Conservation (phyloP, 2,113 vertebrate genomes). For the Zosterops pallidus region DNA sequence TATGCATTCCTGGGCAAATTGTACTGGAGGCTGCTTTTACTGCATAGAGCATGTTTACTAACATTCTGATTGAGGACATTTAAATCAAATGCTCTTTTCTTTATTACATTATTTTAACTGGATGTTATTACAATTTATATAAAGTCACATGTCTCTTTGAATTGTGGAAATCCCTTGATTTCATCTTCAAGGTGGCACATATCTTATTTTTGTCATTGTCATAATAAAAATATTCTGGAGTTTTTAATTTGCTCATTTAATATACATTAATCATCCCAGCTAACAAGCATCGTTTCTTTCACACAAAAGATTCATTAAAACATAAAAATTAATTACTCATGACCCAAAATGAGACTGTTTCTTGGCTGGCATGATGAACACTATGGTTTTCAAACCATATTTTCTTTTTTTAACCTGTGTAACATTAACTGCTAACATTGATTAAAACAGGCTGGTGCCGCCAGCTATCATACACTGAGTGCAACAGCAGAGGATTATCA, state of each 20-base stretch:
- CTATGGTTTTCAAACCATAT: not conserved
- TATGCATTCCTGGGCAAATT: not conserved
- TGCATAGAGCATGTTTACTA: not conserved
- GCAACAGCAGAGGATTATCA: not conserved
- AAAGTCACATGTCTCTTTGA: not conserved
- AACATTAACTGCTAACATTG: not conserved
- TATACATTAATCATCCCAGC: not conserved
- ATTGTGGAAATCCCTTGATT: not conserved
- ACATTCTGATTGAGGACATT: not conserved
- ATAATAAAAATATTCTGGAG: not conserved
- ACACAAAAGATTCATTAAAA: conserved; percentile 39
- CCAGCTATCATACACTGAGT: not conserved
- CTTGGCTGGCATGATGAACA: conserved; percentile 7
- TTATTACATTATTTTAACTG: not conserved
- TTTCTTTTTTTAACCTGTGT: not conserved
- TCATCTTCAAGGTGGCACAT: not conserved
- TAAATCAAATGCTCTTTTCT: not conserved
- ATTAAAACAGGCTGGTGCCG: not conserved
- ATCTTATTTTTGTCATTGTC: not conserved
- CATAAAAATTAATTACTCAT: conserved; percentile 51
- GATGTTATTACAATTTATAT: not conserved
- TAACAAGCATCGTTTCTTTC: conserved; percentile 25
- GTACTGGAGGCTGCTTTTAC: not conserved
- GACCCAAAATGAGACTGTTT: not conserved
- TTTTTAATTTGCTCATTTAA: conserved; percentile 12